phyloP scores from a whole-genome alignment of 2,888 invertebrate genomes.

The Acleris laterana region DNA sequence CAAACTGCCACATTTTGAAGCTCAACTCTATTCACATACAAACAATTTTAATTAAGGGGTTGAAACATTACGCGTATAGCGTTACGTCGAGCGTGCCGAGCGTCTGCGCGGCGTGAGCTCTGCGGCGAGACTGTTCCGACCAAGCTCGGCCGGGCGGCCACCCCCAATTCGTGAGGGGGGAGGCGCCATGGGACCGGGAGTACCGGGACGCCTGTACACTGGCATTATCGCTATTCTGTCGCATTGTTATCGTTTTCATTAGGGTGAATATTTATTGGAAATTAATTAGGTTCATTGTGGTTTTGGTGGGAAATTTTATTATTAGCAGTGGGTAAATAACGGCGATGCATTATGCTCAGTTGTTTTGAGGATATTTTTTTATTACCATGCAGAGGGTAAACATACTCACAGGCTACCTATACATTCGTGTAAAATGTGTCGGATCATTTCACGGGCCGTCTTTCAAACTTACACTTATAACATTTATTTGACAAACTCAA shows the following conservation, averaged over 20 bases:
- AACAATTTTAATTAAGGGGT: constrained; percentile 23
- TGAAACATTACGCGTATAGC: constrained; percentile 56
- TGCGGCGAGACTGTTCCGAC: constrained; percentile 72
- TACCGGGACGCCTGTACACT: constrained; percentile 52
- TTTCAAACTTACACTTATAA: too few relatives aligned
- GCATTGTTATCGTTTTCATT: constrained; percentile 37
- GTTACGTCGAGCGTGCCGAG: constrained; percentile 55
- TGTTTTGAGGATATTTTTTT: too few relatives aligned
- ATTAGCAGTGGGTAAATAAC: background rate
- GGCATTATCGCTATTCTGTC: constrained; percentile 39
- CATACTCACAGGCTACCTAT: too few relatives aligned
- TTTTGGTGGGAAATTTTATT: background rate
- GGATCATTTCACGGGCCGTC: too few relatives aligned
- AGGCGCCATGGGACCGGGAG: constrained; percentile 62
- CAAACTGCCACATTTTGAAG: constrained; percentile 86
- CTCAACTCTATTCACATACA: constrained; percentile 14
- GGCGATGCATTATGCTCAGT: too few relatives aligned
- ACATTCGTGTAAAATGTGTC: too few relatives aligned
- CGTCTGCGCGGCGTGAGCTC: constrained; percentile 67
- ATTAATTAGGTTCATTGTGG: constrained; percentile 17
- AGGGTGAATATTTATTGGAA: constrained; percentile 16
- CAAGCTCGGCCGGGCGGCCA: constrained; percentile 40
- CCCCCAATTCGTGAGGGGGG: constrained; percentile 46
- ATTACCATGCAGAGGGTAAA: too few relatives aligned
- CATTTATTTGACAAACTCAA: too few relatives aligned